phyloP scores from a whole-genome alignment of 2,888 invertebrate genomes.

The Branchellion lobata region DNA sequence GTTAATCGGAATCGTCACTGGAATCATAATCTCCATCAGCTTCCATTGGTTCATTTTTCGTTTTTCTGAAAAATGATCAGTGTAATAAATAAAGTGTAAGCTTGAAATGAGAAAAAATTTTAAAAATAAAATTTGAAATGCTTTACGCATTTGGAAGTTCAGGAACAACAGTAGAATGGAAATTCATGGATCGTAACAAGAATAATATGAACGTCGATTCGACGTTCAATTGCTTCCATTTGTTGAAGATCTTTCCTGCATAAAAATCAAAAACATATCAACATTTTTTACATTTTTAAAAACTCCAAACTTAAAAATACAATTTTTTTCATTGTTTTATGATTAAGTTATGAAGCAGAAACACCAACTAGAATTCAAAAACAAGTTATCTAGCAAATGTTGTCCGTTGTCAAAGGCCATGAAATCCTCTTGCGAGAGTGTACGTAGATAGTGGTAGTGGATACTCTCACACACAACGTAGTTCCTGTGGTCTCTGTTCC shows the following conservation, averaged over 20 bases:
- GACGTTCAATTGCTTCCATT: constrained; percentile 5
- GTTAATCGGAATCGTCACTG: constrained; percentile 4
- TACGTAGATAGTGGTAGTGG: constrained; percentile 1
- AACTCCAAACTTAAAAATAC: no score
- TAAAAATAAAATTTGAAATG: not conserved
- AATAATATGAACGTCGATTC: not conserved
- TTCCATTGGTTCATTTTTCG: not conserved
- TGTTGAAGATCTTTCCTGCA: not conserved
- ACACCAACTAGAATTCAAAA: not conserved
- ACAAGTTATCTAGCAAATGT: constrained; percentile 6
- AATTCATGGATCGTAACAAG: not conserved
- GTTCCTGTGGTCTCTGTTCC: not conserved
- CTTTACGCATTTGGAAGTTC: not conserved
- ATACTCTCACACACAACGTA: constrained; percentile 6
- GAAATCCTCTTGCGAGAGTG: not conserved
- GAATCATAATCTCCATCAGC: not conserved
- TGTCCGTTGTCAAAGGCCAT: constrained; percentile 6
- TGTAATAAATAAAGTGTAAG: not conserved
- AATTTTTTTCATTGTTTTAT: no score
- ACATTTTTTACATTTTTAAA: no score
- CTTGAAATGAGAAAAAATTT: not conserved
- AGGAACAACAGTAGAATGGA: not conserved
- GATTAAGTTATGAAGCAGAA: no score
- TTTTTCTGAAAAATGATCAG: not conserved
- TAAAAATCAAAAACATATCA: not conserved